Base-by-base conservation (phyloP, 2,797 vertebrate species). In the Syndactyla subalaris region DNA sequence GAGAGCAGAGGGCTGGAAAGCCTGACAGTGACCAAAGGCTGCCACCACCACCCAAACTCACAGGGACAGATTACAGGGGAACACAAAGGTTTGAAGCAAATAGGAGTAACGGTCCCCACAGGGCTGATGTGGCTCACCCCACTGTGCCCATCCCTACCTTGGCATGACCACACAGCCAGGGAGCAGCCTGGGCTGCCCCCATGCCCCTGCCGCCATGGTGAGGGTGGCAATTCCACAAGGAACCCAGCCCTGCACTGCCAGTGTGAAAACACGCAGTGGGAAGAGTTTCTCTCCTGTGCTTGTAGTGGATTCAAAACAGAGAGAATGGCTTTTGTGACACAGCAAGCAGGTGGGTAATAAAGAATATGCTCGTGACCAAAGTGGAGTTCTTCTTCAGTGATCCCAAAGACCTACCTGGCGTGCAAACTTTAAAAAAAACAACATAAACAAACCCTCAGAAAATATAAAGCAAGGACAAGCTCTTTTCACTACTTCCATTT, bases 401-500 rank as follows among this genome's bases (percentile, higher is more conserved):
- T 6, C 12, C 59, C 39, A 36, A n/a, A 54, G 54, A 46, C 41
- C 8, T 14, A 18, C 32, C 17, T 36, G 20, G 26, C 24, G 49
- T 77, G 51, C 36, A 76, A 63, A 41, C 22, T 9, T 73, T 2
- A 63, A 63, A 51, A 45, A 32, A 8, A 49, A 7, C 10, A 46
- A 55, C 4, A 30, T 18, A 29, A 58, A 27, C 9, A 27, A 73
- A 20, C 13, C 12, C 18, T 10, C 10, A 39, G 12, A 51, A 67
- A 54, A 70, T 54, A 65, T 34, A 71, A 79, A 97, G 36, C 43
- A 89, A 66, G 16, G 55, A 75, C 10, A 4, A 94, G 16, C 78
- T 30, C 39, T 83, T 85, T 88, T 79, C 89, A 96, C 97, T 97
- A 98, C 80, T 26, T 97, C 96, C 96, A 82, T 76, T 98, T 99